Conservation (phyloP, 2,888 invertebrate genomes). For the Buathra laborator region DNA sequence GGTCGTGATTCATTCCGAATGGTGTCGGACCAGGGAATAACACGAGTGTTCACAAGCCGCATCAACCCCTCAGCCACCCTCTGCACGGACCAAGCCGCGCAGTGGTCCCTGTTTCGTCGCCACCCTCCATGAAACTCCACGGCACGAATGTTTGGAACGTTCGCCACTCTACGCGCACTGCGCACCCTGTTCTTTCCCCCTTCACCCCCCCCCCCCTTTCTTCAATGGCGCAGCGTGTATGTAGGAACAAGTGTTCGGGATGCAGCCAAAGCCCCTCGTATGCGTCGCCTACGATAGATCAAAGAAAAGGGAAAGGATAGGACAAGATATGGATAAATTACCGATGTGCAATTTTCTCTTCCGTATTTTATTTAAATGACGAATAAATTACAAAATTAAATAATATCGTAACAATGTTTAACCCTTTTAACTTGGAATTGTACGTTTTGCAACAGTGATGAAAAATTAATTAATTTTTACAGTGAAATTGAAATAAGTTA, state of each 20-base stretch:
- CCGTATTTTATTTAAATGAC: background rate
- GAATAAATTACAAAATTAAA: no score
- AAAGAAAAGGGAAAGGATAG: constrained; percentile 34
- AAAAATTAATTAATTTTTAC: no score
- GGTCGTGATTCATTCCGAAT: constrained; percentile 80
- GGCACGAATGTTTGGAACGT: constrained; percentile 74
- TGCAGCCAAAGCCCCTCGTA: constrained; percentile 49
- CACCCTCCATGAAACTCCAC: constrained; percentile 70
- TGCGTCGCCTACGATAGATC: constrained; percentile 61
- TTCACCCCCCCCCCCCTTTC: constrained; percentile 53
- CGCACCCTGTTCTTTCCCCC: constrained; percentile 36
- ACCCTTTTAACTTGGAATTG: no score
- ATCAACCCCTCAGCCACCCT: constrained; percentile 76
- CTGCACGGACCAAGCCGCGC: constrained; percentile 56
- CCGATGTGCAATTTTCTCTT: background rate
- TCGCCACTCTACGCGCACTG: constrained; percentile 70
- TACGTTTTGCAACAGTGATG: no score
- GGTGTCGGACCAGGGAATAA: constrained; percentile 81
- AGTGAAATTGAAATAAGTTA: background rate
- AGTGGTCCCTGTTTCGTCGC: constrained; percentile 14
- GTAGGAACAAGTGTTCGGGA: constrained; percentile 75
- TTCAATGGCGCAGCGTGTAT: constrained; percentile 67
- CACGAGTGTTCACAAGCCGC: constrained; percentile 84
- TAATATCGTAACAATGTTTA: no score
- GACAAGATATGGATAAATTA: constrained; percentile 12